These are phyloP conservation scores for Eupelmus urozonus DNA, from an alignment of 2,888 invertebrate species.

Conservation along the genomic window DNA sequence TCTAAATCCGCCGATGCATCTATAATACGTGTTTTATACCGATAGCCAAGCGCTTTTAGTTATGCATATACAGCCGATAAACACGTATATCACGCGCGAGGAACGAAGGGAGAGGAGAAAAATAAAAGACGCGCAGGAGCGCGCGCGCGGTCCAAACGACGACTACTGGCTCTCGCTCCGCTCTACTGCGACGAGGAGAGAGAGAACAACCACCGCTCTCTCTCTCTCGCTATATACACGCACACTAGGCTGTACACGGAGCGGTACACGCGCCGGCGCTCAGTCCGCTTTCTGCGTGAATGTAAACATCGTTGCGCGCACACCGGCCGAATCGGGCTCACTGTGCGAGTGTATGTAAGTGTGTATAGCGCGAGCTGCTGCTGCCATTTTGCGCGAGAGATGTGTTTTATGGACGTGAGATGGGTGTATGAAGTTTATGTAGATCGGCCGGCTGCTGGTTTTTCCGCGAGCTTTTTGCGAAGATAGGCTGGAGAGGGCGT, in stretches of 20 bases:
- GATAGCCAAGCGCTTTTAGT: no score
- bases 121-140: conserved; percentile 16
- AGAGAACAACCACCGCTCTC: conserved; percentile 6
- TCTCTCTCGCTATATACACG: neutral
- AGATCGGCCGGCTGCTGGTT: no score
- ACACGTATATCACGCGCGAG: no score
- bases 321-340: no score
- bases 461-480: no score
- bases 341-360: neutral
- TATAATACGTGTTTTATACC: no score
- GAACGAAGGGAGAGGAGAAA: neutral
- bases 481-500: no score
- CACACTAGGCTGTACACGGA: neutral
- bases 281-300: neutral
- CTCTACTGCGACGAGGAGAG: neutral
- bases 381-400: no score
- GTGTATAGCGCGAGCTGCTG: neutral
- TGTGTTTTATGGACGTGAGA: no score
- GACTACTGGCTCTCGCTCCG: neutral
- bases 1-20: neutral
- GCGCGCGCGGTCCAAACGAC: conserved; percentile 45
- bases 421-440: no score
- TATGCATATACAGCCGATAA: no score
- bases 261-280: neutral
- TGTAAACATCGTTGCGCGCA: neutral